phyloP scores from a whole-genome alignment of 2,888 invertebrate genomes.

The Rotaria magnacalcarata region DNA sequence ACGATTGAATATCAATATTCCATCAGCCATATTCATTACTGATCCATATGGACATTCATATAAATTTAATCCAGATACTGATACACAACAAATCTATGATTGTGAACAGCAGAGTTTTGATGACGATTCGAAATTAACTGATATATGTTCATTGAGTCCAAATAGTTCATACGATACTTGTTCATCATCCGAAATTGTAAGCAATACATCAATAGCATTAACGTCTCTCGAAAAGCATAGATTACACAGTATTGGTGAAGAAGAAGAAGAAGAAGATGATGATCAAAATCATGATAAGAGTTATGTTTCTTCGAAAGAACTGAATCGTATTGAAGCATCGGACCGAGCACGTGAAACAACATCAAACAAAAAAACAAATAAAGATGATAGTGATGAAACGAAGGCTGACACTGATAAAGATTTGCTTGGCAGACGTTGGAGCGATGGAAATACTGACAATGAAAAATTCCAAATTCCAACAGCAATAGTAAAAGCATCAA shows the following conservation, averaged over 20 bases:
- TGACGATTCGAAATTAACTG: background rate
- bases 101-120: background rate
- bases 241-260: background rate
- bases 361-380: background rate
- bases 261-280: conserved; percentile 17
- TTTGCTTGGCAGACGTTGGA: background rate
- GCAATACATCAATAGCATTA: background rate
- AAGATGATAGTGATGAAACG: background rate
- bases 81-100: too few relatives aligned
- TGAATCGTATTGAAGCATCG: background rate
- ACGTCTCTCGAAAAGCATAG: background rate
- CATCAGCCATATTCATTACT: background rate
- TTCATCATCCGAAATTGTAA: background rate
- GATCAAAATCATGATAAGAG: background rate
- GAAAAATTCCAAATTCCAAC: background rate
- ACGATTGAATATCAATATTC: background rate
- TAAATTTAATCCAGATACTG: background rate
- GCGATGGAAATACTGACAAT: background rate
- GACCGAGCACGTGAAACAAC: background rate
- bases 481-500: background rate
- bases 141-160: background rate
- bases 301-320: background rate
- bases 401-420: background rate
- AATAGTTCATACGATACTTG: background rate
- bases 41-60: background rate